Evolutionary conservation across 2,113 vertebrate species (phyloP).

Genomic region (Falcunculus frontatus): DNA sequence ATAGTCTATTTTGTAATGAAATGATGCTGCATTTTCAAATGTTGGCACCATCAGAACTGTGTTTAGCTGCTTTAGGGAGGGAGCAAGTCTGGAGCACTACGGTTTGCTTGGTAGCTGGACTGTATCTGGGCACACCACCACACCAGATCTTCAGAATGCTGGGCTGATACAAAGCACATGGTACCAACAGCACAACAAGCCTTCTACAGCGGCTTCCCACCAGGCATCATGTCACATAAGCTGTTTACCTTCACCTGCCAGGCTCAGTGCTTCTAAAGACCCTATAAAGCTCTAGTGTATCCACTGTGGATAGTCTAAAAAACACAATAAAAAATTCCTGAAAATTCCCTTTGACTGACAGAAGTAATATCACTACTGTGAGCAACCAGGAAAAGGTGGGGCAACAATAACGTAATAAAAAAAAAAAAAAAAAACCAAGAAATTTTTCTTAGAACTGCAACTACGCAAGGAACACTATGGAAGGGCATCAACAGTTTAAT

Average conservation of each 20-base stretch:
- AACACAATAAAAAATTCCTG: neutral
- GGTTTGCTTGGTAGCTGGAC: neutral
- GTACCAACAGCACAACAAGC: neutral
- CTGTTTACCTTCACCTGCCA: neutral
- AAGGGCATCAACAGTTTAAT: neutral
- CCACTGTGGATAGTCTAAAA: neutral
- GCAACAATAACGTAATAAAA: neutral
- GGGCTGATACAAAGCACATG: neutral
- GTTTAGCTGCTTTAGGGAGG: neutral
- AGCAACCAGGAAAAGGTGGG: neutral
- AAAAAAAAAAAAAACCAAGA: neutral
- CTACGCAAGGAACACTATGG: neutral
- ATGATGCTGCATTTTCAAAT: rapidly evolving
- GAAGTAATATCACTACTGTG: neutral
- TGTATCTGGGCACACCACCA: neutral
- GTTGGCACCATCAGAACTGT: neutral
- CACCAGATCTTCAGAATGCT: neutral
- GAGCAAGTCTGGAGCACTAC: neutral
- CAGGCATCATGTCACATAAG: neutral
- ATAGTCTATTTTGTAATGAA: neutral
- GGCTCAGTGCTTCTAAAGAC: neutral
- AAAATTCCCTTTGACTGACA: neutral
- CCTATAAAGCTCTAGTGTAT: neutral
- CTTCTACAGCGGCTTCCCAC: neutral
- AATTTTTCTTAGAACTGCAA: neutral